A percentile compares a stretch with the other conserved stretches of the same genome.
phyloP scores from a whole-genome alignment of 23 tunicate genomes.

The Styela clava region DNA sequence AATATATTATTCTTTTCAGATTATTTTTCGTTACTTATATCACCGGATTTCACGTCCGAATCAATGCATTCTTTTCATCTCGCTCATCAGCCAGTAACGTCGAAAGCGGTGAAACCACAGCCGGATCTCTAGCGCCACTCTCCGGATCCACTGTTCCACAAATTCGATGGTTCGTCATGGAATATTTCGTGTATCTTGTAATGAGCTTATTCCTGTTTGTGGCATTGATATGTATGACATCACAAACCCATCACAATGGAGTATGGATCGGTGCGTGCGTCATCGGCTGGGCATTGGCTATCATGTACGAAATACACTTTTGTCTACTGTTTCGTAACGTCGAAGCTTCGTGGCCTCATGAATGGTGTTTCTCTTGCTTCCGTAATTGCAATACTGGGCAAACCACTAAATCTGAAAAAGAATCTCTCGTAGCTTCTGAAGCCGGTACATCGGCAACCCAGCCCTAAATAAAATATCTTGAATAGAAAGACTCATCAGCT shows the following conservation, averaged over 20 bases:
- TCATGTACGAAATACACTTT: constrained; percentile 53
- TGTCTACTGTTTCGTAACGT: constrained; percentile 63
- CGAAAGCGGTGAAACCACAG: constrained; percentile 13
- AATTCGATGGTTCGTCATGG: constrained; percentile 48
- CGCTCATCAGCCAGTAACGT: neutral
- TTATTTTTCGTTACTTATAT: constrained; percentile 49
- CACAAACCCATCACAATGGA: constrained; percentile 31
- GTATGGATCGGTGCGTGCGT: constrained; percentile 54
- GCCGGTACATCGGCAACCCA: neutral
- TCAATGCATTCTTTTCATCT: constrained; percentile 20
- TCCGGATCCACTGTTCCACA: constrained; percentile 14
- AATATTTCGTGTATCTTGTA: constrained; percentile 54
- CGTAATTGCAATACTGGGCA: neutral
- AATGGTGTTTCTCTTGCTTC: constrained; percentile 1
- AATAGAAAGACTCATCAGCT: too few relatives aligned
- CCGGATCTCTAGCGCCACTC: constrained; percentile 36
- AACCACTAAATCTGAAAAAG: neutral
- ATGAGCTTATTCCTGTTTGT: constrained; percentile 42
- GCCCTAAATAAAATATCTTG: too few relatives aligned
- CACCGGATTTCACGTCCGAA: constrained; percentile 35
- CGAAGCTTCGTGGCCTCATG: constrained; percentile 66
- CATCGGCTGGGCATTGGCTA: constrained; percentile 48
- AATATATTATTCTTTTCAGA: constrained; percentile 26
- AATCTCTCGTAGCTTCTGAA: neutral
- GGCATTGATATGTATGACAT: constrained; percentile 47